Base-by-base conservation (phyloP, 1,140 invertebrate species). In the Globodera rostochiensis region DNA sequence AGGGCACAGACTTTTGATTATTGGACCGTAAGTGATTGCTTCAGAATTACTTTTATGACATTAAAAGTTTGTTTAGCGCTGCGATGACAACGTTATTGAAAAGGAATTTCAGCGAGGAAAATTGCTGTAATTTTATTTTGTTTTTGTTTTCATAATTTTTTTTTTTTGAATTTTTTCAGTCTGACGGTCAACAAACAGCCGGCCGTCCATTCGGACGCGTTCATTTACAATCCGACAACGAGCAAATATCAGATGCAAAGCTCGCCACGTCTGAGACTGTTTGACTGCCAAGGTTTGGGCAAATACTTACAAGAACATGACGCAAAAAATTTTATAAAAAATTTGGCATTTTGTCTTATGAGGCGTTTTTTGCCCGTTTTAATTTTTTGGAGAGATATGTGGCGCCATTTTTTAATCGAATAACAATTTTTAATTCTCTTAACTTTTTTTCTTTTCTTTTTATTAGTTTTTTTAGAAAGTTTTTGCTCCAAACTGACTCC, bases 121-220 rank as follows among this genome's bases (percentile, higher is more conserved):
- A n/a, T 13, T 71, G 25, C n/a, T 71, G 69, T 71, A 47, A 47
- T 11, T 66, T 13, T 66, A 66, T 66, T 64, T n/a, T n/a, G n/a
- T n/a, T 64, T 64, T 64, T 15, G 2, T 64, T 64, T 13, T 13
- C 60, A 64, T n/a, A 64, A n/a, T 15, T n/a, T n/a, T 21, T 15
- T 66, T 3, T 66, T 66, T 66, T 25, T 25, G 25, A 13, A 13
- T 21, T 15, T 13, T 13, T 70, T 86, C 8, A 67, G 85, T 47
- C 77, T 86, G 15, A 86, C 86, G 80, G 74, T 86, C 13, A 84
- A 86, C 46, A 45, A 76, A 45, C 46, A 76, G 49, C 85, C 86
- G 53, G 71, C 86, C 6, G 74, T 86, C 69, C 69, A 71, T 45
- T 36, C 69, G 25, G 25, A 71, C n/a, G 11, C 69, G 25, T 71